Evolutionary conservation across 64 coral and sea anemone genomes (phyloP), one percentile per base, ranked within the genome.

Genomic region (Acropora tenuis): DNA sequence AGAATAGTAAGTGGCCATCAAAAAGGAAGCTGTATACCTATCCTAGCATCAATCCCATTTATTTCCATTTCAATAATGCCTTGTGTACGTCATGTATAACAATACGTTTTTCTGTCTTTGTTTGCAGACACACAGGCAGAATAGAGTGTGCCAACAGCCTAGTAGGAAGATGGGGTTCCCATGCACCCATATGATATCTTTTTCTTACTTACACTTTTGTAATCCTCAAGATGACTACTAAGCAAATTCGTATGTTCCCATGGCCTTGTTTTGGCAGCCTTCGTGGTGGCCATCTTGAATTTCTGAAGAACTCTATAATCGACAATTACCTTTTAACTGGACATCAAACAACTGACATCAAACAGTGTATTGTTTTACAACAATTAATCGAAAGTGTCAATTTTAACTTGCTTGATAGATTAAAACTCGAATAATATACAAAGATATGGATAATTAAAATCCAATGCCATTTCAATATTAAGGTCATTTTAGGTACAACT

Each of bases 31-130:
- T 73, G 69, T 42, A 73, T 73, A 73, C 8, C 40, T 40, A 73
- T 73, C 69, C 69, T 73, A 73, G 69, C 40, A 73, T 19, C 69
- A 73, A 40, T 73, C 40, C 80, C 78, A 65, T 80, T 79, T 15
- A 90, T 57, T 50, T 80, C 46, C 11, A 79, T 48, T 12, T 53
- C 43, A 72, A 82, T 80, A 30, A 90, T 69, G 5, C 48, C 60
- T 71, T 72, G 60, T 47, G 78, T 80, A 17, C 71, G 71, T 50
- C 58, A 61, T 80, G 77, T 41, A 90, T 40, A 69, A 82, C 80
- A 61, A 90, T 73, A 79, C 50, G 45, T 73, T 82, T 69, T 72
- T 17, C 11, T 82, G n/a, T 68, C 77, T 90, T 69, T 79, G 16
- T 18, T 65, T 41, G 78, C 50, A 55, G 50, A 55, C 50, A 55